These are phyloP conservation scores for Charanyca ferruginea DNA, from an alignment of 2,888 invertebrate genomes.

Conservation along the genomic window DNA sequence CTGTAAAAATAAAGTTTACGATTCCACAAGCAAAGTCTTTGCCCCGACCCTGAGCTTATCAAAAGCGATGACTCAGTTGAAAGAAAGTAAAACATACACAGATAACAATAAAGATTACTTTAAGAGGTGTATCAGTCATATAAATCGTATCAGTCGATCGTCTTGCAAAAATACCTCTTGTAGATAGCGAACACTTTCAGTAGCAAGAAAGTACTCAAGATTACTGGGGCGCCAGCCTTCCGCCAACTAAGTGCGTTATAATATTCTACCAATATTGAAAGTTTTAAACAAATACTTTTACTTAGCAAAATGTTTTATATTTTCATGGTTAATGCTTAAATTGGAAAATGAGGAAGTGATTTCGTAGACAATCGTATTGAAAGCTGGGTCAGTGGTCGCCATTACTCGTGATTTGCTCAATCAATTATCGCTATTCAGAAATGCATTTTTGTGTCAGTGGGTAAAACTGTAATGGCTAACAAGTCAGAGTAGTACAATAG, in stretches of 20 bases:
- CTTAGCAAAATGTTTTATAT: constrained; percentile 52
- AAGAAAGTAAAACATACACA: constrained; percentile 48
- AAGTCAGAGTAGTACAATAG: constrained; percentile 54
- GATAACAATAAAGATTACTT: constrained; percentile 42
- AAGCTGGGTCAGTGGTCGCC: constrained; percentile 67
- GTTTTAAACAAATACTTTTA: constrained; percentile 57
- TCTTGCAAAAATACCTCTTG: constrained; percentile 34
- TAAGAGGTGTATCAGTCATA: constrained; percentile 46
- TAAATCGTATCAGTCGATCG: constrained; percentile 43
- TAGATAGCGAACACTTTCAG: constrained; percentile 49
- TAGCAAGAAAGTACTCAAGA: constrained; percentile 58
- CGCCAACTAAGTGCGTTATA: constrained; percentile 41
- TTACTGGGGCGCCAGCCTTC: constrained; percentile 56
- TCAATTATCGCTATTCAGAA: constrained; percentile 71
- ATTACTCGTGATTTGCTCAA: constrained; percentile 69
- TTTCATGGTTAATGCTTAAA: constrained; percentile 66
- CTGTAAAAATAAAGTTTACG: background rate
- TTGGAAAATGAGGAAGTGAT: constrained; percentile 69
- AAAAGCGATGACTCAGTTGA: constrained; percentile 39
- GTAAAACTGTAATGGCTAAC: constrained; percentile 65
- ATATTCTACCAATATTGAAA: constrained; percentile 57
- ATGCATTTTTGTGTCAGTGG: constrained; percentile 70
- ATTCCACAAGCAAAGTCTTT: constrained; percentile 3
- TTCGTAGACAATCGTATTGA: constrained; percentile 70
- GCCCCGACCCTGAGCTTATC: constrained; percentile 20